phyloP scores from a whole-genome alignment of 2,888 invertebrate species.

The Miltochrista miniata region DNA sequence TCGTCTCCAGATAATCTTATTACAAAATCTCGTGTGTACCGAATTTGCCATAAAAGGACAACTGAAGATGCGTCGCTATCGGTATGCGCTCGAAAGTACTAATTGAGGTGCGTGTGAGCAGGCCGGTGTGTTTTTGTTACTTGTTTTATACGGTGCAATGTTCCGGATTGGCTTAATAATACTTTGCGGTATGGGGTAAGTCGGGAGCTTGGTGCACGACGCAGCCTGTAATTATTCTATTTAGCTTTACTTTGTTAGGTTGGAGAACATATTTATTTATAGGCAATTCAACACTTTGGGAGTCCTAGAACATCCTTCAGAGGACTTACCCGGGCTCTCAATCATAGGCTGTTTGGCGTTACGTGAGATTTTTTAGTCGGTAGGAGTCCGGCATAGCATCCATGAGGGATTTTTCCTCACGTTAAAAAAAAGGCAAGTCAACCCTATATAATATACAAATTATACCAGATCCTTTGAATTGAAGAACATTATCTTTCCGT shows the following conservation, averaged over 20 bases:
- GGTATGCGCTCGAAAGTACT: constrained; percentile 77
- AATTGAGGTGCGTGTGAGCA: constrained; percentile 61
- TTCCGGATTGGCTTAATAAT: constrained; percentile 35
- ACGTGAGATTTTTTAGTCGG: too few species aligned
- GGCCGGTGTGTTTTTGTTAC: constrained; percentile 35
- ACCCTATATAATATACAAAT: too few species aligned
- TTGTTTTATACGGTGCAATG: constrained; percentile 27
- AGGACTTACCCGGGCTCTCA: too few species aligned
- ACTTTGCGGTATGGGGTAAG: constrained; percentile 15
- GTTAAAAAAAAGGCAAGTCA: too few species aligned
- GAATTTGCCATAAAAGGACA: constrained; percentile 41
- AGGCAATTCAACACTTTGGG: too few species aligned
- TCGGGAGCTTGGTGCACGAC: background rate
- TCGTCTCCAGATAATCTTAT: constrained; percentile 36
- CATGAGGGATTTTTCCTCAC: too few species aligned
- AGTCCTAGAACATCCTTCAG: too few species aligned
- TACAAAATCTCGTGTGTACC: constrained; percentile 33
- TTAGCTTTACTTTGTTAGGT: background rate
- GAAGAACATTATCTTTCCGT: too few species aligned
- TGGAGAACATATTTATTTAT: too few species aligned
- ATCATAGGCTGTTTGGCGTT: too few species aligned
- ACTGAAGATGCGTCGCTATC: constrained; percentile 64
- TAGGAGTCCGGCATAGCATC: too few species aligned
- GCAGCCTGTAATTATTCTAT: constrained; percentile 2
- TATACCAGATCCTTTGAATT: too few species aligned